Evolutionary conservation across 2,797 vertebrate species (phyloP), one percentile per base, ranked within the genome.

Genomic region (Channa striata): DNA sequence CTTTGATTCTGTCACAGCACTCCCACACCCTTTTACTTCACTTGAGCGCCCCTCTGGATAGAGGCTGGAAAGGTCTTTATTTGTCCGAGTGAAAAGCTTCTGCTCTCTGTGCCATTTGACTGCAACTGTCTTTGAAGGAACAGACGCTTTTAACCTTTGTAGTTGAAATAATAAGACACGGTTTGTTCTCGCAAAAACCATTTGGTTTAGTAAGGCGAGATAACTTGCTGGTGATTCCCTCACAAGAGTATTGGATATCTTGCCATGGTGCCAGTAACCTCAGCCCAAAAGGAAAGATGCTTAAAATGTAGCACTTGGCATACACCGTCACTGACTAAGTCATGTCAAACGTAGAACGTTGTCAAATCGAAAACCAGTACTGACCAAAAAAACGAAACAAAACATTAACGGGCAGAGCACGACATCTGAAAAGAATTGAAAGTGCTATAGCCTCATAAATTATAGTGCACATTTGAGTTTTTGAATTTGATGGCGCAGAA

Each of bases 71-170:
- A 89, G 79, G 77, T 91, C 80, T 86, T 83, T 65, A 80, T 88
- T 82, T 74, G 82, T 83, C 78, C 72, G 59, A 68, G 72, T 78
- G 82, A 83, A 89, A 87, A 72, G 72, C 59, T 63, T 81, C 65
- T 54, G 71, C 77, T 61, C 82, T 79, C 81, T 68, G 82, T 80
- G 68, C 72, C 71, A 84, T 90, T 89, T 91, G 77, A 87, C 84
- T 84, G 82, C 54, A 52, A 68, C 64, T 85, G 77, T 70, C 49
- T 87, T 87, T 91, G 72, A 81, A 66, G 59, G 78, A 87, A 83
- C 78, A 87, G 87, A 91, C 70, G 51, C 70, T 62, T 86, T 91
- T 92, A 91, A 92, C 89, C 87, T 88, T 91, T 91, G 77, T 80
- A 80, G 83, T 62, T 72, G 59, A 86, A 83, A 88, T 82, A 72